These are phyloP conservation scores for Danionella dracula DNA, from an alignment of 2,797 vertebrate genomes.

Conservation along the genomic window DNA sequence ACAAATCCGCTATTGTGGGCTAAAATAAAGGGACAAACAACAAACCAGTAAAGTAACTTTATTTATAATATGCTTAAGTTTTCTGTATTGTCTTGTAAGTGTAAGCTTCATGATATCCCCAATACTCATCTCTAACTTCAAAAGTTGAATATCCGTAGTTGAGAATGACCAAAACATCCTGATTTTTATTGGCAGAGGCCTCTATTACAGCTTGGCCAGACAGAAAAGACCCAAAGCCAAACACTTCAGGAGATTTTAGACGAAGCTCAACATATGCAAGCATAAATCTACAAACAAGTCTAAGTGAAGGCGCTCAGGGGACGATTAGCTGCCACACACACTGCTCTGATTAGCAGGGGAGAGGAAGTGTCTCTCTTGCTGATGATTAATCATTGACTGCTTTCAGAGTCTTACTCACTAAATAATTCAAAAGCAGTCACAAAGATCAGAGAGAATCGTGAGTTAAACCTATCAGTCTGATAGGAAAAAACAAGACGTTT, in stretches of 20 bases:
- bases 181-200: slow-evolving; percentile 20
- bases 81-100: no score
- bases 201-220: slow-evolving; percentile 13
- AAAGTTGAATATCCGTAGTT: slow-evolving; percentile 3
- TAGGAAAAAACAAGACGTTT: background rate
- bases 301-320: slow-evolving; percentile 50
- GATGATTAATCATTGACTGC: slow-evolving; percentile 52
- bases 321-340: slow-evolving; percentile 53
- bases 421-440: slow-evolving; percentile 37
- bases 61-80: no score
- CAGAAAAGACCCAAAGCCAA: slow-evolving; percentile 30
- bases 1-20: slow-evolving; percentile 88
- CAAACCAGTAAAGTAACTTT: background rate
- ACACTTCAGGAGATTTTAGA: slow-evolving; percentile 47
- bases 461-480: slow-evolving; percentile 3
- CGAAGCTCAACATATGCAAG: slow-evolving; percentile 46
- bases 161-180: slow-evolving; percentile 32
- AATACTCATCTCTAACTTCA: background rate
- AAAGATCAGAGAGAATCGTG: slow-evolving; percentile 28
- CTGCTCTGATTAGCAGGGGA: slow-evolving; percentile 64
- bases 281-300: slow-evolving; percentile 59
- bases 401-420: slow-evolving; percentile 50
- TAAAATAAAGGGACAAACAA: slow-evolving; percentile 55
- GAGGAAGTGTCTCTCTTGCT: slow-evolving; percentile 60
- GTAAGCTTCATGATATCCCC: background rate